Percentiles rank a stretch among this genome's conserved stretches.
These are phyloP conservation scores for Ptyas mucosa DNA, from an alignment of 2,113 vertebrate species.

Conservation along the genomic window DNA sequence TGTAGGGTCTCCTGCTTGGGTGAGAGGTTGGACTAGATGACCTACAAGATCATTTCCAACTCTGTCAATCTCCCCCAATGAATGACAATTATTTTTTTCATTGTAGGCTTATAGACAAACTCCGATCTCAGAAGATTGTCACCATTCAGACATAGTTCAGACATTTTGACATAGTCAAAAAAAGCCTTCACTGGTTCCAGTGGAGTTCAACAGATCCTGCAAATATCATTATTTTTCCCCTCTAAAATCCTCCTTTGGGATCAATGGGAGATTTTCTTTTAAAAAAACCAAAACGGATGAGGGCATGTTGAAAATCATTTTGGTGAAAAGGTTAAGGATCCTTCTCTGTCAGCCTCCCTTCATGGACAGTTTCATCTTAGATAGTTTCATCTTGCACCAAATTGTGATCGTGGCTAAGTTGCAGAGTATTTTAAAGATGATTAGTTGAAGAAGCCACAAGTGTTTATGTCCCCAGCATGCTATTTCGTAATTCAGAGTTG, in stretches of 20 bases:
- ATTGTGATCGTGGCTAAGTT: not conserved
- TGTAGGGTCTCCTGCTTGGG: too few species aligned
- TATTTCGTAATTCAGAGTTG: not conserved
- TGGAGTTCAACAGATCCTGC: not conserved
- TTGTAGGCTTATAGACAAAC: not conserved
- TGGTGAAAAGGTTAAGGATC: not conserved
- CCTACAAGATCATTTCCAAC: too few species aligned
- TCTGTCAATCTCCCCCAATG: not conserved
- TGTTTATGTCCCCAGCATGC: not conserved
- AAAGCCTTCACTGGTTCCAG: not conserved
- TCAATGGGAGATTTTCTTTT: not conserved
- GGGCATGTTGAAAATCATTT: not conserved
- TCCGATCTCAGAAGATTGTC: not conserved
- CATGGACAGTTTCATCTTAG: not conserved
- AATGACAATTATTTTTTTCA: not conserved
- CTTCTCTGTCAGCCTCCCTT: not conserved
- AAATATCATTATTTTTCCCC: not conserved
- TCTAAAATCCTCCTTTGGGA: not conserved
- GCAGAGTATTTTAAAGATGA: not conserved
- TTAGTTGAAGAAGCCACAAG: not conserved
- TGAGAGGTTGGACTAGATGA: too few species aligned
- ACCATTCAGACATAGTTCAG: not conserved
- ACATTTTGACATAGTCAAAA: not conserved
- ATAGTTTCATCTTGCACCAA: not conserved
- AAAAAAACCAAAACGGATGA: not conserved